Percentiles rank a stretch among this genome's conserved stretches.
phyloP scores from a whole-genome alignment of 1,140 invertebrate species.

The Subanguina moxae region DNA sequence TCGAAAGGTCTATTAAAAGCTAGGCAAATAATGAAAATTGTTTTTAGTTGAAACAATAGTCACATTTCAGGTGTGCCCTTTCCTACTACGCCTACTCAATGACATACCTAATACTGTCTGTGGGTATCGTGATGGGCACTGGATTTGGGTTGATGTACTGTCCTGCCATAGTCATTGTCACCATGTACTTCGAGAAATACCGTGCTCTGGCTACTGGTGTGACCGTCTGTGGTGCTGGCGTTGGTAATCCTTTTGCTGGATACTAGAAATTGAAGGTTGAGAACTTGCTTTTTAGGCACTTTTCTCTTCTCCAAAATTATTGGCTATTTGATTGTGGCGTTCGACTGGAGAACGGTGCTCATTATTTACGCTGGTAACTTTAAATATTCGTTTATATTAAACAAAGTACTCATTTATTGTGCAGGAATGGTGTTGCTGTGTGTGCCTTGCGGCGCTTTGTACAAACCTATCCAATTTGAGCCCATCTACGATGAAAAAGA shows the following conservation, averaged over 20 bases:
- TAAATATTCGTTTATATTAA: not conserved
- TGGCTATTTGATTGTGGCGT: constrained; percentile 60
- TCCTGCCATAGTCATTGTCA: constrained; percentile 74
- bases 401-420: constrained; percentile 14
- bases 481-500: constrained; percentile 65
- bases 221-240: constrained; percentile 78
- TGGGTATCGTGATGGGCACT: constrained; percentile 73
- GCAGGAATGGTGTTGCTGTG: constrained; percentile 62
- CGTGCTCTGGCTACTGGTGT: constrained; percentile 51
- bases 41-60: not conserved
- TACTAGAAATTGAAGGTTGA: no score
- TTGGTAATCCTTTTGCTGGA: constrained; percentile 56
- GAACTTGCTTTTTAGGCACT: constrained; percentile 61
- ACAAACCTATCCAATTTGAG: constrained; percentile 67
- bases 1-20: not conserved
- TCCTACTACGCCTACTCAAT: constrained; percentile 54
- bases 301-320: constrained; percentile 69
- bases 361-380: constrained; percentile 70
- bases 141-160: constrained; percentile 85
- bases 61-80: constrained; percentile 61
- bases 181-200: constrained; percentile 82
- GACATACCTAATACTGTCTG: constrained; percentile 80
- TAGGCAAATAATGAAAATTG: not conserved
- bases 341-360: constrained; percentile 66
- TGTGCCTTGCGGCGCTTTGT: constrained; percentile 76